Percentiles rank a stretch among this genome's conserved stretches.
Evolutionary conservation across 2,797 vertebrate species (phyloP).

Genomic region (Rhadinocentrus ornatus): DNA sequence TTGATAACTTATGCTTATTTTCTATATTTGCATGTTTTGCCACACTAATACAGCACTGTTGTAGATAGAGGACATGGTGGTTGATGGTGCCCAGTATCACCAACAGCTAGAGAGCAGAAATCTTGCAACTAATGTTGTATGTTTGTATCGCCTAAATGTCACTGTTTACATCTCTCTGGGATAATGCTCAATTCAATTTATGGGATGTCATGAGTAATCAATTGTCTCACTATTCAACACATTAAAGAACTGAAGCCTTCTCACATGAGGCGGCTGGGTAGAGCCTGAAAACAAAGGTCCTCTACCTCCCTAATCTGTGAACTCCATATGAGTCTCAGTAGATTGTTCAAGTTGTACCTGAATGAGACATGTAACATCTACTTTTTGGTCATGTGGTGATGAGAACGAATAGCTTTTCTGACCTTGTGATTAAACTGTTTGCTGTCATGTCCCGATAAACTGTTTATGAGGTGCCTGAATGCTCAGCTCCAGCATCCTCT

Average conservation of each 20-base stretch:
- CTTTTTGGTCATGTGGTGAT: conserved; percentile 56
- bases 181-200: conserved; percentile 74
- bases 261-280: conserved; percentile 64
- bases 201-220: conserved; percentile 74
- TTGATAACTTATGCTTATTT: conserved; percentile 81
- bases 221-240: conserved; percentile 74
- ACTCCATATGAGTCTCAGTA: conserved; percentile 50
- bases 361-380: conserved; percentile 56
- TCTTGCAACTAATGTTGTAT: conserved; percentile 78
- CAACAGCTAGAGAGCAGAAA: conserved; percentile 69
- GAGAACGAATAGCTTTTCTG: conserved; percentile 58
- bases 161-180: conserved; percentile 81
- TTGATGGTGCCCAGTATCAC: conserved; percentile 66
- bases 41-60: conserved; percentile 83
- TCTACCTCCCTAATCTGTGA: conserved; percentile 40
- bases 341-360: conserved; percentile 45
- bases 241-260: conserved; percentile 76
- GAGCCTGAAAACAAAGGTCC: conserved; percentile 58
- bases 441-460: conserved; percentile 63
- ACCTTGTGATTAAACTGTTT: conserved; percentile 65
- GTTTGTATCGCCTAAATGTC: conserved; percentile 78
- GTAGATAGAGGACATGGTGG: conserved; percentile 77
- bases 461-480: conserved; percentile 69
- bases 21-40: conserved; percentile 83
- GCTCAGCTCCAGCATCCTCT: conserved; percentile 63